Evolutionary conservation across 2,888 invertebrate genomes (phyloP).

Genomic region (Melanargia galathea): DNA sequence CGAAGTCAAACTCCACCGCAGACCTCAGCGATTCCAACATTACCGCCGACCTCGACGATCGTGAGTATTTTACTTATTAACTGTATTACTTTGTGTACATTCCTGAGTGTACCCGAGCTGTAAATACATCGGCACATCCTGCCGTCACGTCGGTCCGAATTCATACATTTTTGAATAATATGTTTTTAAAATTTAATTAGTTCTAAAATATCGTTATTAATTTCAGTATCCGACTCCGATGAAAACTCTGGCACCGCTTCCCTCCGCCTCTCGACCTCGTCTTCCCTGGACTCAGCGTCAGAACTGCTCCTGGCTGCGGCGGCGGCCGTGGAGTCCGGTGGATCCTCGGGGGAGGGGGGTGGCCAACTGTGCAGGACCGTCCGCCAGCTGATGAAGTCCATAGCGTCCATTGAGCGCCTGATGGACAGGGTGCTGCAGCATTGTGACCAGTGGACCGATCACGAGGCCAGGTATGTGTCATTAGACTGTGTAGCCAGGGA

Average conservation of each 20-base stretch:
- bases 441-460: conserved; percentile 65
- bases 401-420: conserved; percentile 71
- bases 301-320: conserved; percentile 59
- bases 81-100: no score
- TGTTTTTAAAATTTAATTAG: no score
- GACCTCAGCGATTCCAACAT: conserved; percentile 55
- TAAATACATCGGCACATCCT: no score
- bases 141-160: no score
- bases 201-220: neutral
- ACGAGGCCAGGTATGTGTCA: conserved; percentile 54
- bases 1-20: conserved; percentile 38
- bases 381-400: conserved; percentile 67
- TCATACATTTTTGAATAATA: no score
- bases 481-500: no score
- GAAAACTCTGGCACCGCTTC: conserved; percentile 54
- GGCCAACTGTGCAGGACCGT: conserved; percentile 62
- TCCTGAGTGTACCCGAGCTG: no score
- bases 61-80: conserved; percentile 49
- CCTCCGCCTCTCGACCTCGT: conserved; percentile 56
- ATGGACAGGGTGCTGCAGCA: conserved; percentile 72
- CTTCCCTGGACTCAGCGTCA: conserved; percentile 60
- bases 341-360: conserved; percentile 33
- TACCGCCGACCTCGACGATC: conserved; percentile 59
- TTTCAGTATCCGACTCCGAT: conserved; percentile 61
- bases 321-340: conserved; percentile 46